A percentile compares a stretch with the other conserved stretches of the same genome.
phyloP scores from a whole-genome alignment of 1,140 invertebrate species.

The Plectus sambesii region DNA sequence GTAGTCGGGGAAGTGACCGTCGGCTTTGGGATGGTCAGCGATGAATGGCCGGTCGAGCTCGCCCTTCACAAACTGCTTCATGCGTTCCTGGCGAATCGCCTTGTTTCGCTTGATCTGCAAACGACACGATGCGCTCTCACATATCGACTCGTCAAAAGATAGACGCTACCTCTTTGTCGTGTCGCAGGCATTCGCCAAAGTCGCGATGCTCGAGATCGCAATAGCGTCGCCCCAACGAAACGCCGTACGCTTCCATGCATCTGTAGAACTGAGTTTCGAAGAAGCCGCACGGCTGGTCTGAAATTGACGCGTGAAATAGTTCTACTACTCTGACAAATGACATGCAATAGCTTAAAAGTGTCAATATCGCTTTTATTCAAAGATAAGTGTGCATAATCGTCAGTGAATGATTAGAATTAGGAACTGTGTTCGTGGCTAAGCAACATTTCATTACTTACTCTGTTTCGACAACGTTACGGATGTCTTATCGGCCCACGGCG shows the following conservation, averaged over 20 bases:
- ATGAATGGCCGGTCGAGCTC: slow-evolving; percentile 23
- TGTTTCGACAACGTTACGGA: too few species aligned
- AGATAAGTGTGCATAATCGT: too few species aligned
- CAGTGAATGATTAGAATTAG: too few species aligned
- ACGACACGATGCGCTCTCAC: not conserved
- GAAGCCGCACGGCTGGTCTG: slow-evolving; percentile 33
- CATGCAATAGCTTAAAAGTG: too few species aligned
- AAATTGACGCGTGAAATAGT: too few species aligned
- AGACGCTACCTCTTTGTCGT: slow-evolving; percentile 34
- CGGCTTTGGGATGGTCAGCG: slow-evolving; percentile 27
- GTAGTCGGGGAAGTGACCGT: slow-evolving; percentile 32
- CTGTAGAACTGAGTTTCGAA: slow-evolving; percentile 38
- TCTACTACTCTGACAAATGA: too few species aligned
- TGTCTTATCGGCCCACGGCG: too few species aligned
- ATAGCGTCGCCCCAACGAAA: slow-evolving; percentile 32
- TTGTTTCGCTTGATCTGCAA: slow-evolving; percentile 24
- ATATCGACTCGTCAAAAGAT: slow-evolving; percentile 8
- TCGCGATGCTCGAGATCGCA: slow-evolving; percentile 42
- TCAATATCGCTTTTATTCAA: too few species aligned
- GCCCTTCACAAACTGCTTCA: slow-evolving; percentile 34
- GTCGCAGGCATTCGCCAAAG: slow-evolving; percentile 33
- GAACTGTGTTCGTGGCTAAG: too few species aligned
- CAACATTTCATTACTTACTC: too few species aligned
- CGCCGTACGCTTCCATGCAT: slow-evolving; percentile 39
- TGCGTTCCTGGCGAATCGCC: slow-evolving; percentile 31